phyloP scores from a whole-genome alignment of 1,140 invertebrate genomes.

The Drepana arcuata region DNA sequence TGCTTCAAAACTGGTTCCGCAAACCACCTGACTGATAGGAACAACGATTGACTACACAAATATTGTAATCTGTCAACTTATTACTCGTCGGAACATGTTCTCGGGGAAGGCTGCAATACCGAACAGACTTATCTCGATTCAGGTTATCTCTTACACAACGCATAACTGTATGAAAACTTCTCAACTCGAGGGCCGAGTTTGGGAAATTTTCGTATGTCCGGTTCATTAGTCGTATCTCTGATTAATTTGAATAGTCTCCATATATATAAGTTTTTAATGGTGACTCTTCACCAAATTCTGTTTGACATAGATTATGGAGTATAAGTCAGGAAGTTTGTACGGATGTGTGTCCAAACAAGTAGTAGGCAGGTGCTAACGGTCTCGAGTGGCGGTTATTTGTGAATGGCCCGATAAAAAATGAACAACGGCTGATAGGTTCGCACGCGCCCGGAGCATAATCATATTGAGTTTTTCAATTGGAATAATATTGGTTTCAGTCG shows the following conservation, averaged over 20 bases:
- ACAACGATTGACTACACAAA: slow-evolving; percentile 20
- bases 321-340: slow-evolving; percentile 7
- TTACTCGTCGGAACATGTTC: slow-evolving; percentile 15
- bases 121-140: slow-evolving; percentile 33
- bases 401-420: slow-evolving; percentile 50
- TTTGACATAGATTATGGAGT: slow-evolving; percentile 8
- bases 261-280: no score
- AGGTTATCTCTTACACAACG: slow-evolving; percentile 34
- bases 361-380: slow-evolving; percentile 57
- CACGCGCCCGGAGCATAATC: slow-evolving; percentile 13
- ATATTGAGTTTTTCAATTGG: slow-evolving; percentile 4
- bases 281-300: no score
- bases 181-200: slow-evolving; percentile 15
- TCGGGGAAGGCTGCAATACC: slow-evolving; percentile 9
- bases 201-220: slow-evolving; percentile 13
- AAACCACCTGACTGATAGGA: not conserved
- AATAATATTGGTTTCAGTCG: slow-evolving; percentile 10
- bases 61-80: slow-evolving; percentile 21
- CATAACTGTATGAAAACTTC: slow-evolving; percentile 32
- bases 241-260: no score
- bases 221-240: slow-evolving; percentile 10
- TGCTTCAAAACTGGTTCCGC: slow-evolving; percentile 42
- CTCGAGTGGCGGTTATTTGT: slow-evolving; percentile 48
- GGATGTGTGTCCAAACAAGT: not conserved
- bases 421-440: slow-evolving; percentile 33